Percentiles rank a stretch among this genome's conserved stretches.
Evolutionary conservation across 1,140 invertebrate genomes (phyloP).

Genomic region (Caerostris darwini): DNA sequence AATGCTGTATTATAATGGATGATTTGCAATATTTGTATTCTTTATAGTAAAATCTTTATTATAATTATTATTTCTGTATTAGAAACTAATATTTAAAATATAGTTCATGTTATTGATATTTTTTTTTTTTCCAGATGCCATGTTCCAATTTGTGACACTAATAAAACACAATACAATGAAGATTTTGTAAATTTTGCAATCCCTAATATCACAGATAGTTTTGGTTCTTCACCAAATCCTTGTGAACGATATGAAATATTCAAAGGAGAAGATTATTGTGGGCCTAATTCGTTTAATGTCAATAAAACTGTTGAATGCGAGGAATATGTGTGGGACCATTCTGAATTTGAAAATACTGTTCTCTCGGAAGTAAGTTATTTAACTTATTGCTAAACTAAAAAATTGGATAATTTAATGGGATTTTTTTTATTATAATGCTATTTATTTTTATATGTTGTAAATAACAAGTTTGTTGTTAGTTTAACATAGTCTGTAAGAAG

Average conservation of each 20-base stretch:
- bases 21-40: too few species aligned
- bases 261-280: constrained; percentile 47
- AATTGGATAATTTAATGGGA: not conserved
- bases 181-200: constrained; percentile 68
- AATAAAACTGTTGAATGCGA: constrained; percentile 59
- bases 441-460: not conserved
- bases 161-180: constrained; percentile 28
- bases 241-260: constrained; percentile 43
- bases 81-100: not conserved
- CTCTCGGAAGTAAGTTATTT: constrained; percentile 64
- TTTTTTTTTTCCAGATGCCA: constrained; percentile 61
- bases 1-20: too few species aligned
- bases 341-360: constrained; percentile 71
- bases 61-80: too few species aligned
- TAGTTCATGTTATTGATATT: not conserved
- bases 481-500: constrained; percentile 80
- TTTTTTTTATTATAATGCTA: not conserved
- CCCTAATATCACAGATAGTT: constrained; percentile 64
- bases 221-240: not conserved
- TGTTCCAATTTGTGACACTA: constrained; percentile 69
- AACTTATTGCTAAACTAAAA: not conserved
- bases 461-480: constrained; percentile 78
- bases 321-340: constrained; percentile 56
- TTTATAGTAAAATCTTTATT: too few species aligned
- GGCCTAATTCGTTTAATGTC: constrained; percentile 16